These are phyloP conservation scores for Calliphora vicina DNA, from an alignment of 1,140 invertebrate genomes.

Conservation along the genomic window DNA sequence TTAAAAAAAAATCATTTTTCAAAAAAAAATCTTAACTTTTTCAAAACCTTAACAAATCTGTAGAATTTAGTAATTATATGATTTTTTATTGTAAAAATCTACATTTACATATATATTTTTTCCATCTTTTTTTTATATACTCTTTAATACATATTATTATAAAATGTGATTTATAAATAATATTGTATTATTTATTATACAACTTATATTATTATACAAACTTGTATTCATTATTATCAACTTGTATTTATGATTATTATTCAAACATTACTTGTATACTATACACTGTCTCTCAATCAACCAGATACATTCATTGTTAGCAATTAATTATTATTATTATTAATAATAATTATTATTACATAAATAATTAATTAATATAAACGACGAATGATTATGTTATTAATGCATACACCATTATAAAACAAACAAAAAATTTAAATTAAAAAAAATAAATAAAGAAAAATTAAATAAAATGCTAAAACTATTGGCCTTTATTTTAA, in stretches of 20 bases:
- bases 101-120: not conserved
- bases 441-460: not conserved
- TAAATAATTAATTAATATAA: not conserved
- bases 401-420: not conserved
- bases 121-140: not conserved
- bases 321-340: not conserved
- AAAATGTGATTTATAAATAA: not conserved
- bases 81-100: not conserved
- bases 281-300: not conserved
- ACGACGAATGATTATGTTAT: constrained; percentile 9
- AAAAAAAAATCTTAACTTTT: not conserved
- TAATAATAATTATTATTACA: too few relatives aligned
- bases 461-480: too few relatives aligned
- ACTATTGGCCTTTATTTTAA: too few relatives aligned
- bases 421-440: not conserved
- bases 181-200: not conserved
- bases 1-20: not conserved
- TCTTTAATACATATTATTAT: not conserved
- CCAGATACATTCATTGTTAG: not conserved
- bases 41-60: not conserved
- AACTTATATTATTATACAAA: not conserved
- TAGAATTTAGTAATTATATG: not conserved
- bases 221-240: not conserved
- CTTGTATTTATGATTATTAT: not conserved
- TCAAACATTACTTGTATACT: constrained; percentile 2